These are phyloP conservation scores for Hippolais icterina DNA, from an alignment of 2,113 vertebrate genomes.

Conservation along the genomic window DNA sequence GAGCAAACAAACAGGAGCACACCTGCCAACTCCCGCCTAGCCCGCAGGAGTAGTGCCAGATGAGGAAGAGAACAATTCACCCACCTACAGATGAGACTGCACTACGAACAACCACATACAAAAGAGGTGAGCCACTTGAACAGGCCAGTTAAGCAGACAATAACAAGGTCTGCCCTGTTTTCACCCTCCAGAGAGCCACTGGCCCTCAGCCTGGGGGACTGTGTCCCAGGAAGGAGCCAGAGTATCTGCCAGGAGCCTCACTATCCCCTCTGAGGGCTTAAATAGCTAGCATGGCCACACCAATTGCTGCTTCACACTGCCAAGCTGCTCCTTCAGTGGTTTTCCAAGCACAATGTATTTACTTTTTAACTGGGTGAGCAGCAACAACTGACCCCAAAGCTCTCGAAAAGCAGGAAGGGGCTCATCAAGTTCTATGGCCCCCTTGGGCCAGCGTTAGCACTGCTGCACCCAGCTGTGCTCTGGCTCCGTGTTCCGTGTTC, in stretches of 20 bases:
- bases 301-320: fast-evolving
- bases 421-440: neutral
- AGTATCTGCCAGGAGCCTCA: neutral
- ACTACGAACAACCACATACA: neutral
- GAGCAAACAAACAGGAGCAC: neutral
- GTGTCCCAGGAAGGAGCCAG: neutral
- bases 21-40: neutral
- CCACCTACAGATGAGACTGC: constrained; percentile 2
- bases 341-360: neutral
- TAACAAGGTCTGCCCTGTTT: neutral
- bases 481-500: fast-evolving
- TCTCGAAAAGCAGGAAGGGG: neutral
- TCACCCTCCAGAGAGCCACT: neutral
- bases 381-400: neutral
- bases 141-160: neutral
- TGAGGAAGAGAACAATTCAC: constrained; percentile 32
- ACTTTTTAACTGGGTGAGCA: neutral
- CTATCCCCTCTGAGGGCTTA: neutral
- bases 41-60: neutral
- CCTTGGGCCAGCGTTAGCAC: neutral
- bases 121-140: constrained; percentile 18
- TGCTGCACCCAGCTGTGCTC: neutral
- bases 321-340: neutral
- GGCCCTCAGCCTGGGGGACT: neutral
- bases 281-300: neutral